phyloP scores from a whole-genome alignment of 2,113 vertebrate genomes.

The Silurus glanis region DNA sequence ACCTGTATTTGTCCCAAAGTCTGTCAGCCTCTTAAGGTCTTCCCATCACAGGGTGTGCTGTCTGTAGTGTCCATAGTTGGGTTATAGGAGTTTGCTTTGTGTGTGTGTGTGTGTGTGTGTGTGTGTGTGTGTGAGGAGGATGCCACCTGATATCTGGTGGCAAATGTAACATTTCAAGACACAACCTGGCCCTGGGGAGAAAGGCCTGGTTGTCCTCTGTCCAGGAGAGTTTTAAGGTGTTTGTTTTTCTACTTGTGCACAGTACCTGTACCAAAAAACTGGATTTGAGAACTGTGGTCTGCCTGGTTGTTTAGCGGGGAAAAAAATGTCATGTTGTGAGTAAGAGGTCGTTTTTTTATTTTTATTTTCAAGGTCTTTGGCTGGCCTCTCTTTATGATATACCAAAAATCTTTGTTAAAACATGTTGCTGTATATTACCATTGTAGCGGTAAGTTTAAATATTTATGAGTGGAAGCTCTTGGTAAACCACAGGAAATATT shows the following conservation, averaged over 20 bases:
- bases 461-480: slow-evolving; percentile 78
- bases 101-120: not conserved
- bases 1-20: slow-evolving; percentile 29
- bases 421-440: slow-evolving; percentile 74
- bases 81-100: not conserved
- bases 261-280: slow-evolving; percentile 86
- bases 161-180: slow-evolving; percentile 30
- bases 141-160: slow-evolving; percentile 20
- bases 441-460: slow-evolving; percentile 75
- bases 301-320: slow-evolving; percentile 72
- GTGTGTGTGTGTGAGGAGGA: slow-evolving; percentile 2
- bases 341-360: slow-evolving; percentile 55
- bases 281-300: slow-evolving; percentile 81
- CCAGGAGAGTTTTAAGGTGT: slow-evolving; percentile 30
- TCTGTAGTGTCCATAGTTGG: slow-evolving; percentile 27
- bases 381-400: slow-evolving; percentile 75
- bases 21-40: slow-evolving; percentile 48
- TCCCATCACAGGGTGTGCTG: slow-evolving; percentile 42
- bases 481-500: slow-evolving; percentile 71
- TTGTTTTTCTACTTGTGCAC: slow-evolving; percentile 74
- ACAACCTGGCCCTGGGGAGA: not conserved
- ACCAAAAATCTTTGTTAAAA: slow-evolving; percentile 83
- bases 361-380: slow-evolving; percentile 56
- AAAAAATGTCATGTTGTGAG: slow-evolving; percentile 57
- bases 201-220: slow-evolving; percentile 14